Base-by-base conservation (phyloP, 2,888 invertebrate genomes). In the Linnaemya vulpina region DNA sequence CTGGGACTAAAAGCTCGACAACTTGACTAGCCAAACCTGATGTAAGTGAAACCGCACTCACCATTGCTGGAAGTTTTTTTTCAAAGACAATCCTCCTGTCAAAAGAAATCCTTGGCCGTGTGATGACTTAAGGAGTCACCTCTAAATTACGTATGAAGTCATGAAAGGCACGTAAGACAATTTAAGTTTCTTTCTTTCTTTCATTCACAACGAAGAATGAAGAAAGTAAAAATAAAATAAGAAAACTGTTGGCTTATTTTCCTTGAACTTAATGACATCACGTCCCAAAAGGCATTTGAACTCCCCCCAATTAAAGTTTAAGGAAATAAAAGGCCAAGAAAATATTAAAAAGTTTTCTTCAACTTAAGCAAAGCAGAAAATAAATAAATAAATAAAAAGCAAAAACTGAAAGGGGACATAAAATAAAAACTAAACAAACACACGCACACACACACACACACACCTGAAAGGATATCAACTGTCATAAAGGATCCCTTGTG, bases 181-280 rank as follows among this genome's bases (percentile, higher is more conserved):
- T 22, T 11, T 15, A 43, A 40, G 62, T 67, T 74, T 68, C 13
- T 25, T 60, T n/a, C n/a, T n/a, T n/a, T n/a, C n/a, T n/a, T n/a
- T n/a, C n/a, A 74, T 80, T 80, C 51, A 80, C 67, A 67, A 40
- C 20, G 30, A 73, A 73, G 40, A 4, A 63, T 22, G 35, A 38
- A 25, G 20, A 71, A 49, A 17, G 22, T 17, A 20, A 58, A 11
- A 25, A 46, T 51, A 25, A 38, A 17, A 38, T 20, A 1, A 30
- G 3, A 30, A 30, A 30, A 20, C 49, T 49, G 1, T 49, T 60
- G 3, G 3, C 1, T 17, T 60, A 17, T 30, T 67, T 71, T 76
- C 76, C 49, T 73, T 77, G 40, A 71, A 65, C 65, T 58, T 67
- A 40, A 83, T 83, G 71, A 77, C 46, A 83, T 77, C 76, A 77